Percentiles rank a stretch among this genome's conserved stretches.
phyloP scores from a whole-genome alignment of 2,888 invertebrate genomes.

The Melangyna quadrimaculata region DNA sequence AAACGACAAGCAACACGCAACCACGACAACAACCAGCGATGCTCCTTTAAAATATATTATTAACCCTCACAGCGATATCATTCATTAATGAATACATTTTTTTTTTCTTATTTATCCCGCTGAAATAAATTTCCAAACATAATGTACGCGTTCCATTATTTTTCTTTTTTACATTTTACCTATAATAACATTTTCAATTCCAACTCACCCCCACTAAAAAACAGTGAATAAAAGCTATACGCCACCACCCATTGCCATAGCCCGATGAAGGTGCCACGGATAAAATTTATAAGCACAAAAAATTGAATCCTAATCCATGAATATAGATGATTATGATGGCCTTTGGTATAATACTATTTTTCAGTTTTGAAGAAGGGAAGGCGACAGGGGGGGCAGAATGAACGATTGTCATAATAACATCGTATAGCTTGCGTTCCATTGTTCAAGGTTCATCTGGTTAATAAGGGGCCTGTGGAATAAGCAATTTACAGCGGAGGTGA shows the following conservation, averaged over 20 bases:
- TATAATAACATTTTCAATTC: conserved; percentile 70
- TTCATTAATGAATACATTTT: conserved; percentile 69
- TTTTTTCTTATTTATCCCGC: conserved; percentile 22
- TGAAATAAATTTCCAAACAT: conserved; percentile 67
- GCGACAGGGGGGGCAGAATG: background rate
- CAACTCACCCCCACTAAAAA: conserved; percentile 31
- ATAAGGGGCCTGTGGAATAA: conserved; percentile 56
- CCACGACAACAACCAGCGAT: conserved; percentile 22
- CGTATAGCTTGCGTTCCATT: conserved; percentile 53
- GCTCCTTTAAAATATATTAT: conserved; percentile 60
- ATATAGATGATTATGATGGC: conserved; percentile 81
- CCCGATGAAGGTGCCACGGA: conserved; percentile 52
- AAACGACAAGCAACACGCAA: conserved; percentile 28
- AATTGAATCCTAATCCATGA: conserved; percentile 82
- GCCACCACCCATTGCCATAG: background rate
- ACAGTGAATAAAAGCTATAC: background rate
- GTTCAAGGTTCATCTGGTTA: conserved; percentile 71
- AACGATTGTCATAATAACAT: conserved; percentile 64
- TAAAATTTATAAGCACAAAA: conserved; percentile 74
- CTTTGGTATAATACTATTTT: conserved; percentile 45
- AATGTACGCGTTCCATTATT: conserved; percentile 70
- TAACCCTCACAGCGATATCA: conserved; percentile 66
- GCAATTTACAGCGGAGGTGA: conserved; percentile 60
- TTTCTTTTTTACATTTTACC: conserved; percentile 63
- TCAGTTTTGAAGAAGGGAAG: background rate